Conservation (phyloP, 2,797 vertebrate genomes). For the Rousettus madagascariensis region DNA sequence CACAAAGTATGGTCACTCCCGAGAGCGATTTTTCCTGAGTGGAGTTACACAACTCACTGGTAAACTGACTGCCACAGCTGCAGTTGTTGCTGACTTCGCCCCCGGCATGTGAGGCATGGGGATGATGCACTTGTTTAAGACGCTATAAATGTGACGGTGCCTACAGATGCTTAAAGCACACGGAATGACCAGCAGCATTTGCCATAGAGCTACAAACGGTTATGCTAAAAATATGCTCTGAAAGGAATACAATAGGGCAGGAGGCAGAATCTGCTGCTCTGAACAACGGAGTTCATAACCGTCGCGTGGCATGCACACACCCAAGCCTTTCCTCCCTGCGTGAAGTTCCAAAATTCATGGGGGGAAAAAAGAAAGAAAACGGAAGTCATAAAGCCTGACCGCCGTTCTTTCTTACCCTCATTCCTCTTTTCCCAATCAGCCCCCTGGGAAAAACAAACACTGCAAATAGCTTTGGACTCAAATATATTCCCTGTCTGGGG, state of each 20-base stretch:
- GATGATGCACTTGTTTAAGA: conserved; percentile 66
- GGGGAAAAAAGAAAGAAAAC: neutral
- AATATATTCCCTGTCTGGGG: conserved; percentile 55
- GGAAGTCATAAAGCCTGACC: neutral
- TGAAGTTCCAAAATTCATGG: conserved; percentile 58
- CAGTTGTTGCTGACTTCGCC: conserved; percentile 48
- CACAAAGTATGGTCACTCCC: neutral
- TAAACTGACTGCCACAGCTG: conserved; percentile 57
- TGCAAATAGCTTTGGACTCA: conserved; percentile 4
- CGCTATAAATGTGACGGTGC: conserved; percentile 70
- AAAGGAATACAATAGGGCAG: conserved; percentile 73
- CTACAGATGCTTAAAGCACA: conserved; percentile 64
- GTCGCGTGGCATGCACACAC: conserved; percentile 53
- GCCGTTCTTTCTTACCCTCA: neutral
- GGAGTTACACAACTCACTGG: neutral
- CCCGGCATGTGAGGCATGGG: conserved; percentile 75
- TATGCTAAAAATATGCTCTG: conserved; percentile 83
- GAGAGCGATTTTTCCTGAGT: neutral
- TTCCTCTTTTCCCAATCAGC: neutral
- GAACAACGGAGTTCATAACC: conserved; percentile 61
- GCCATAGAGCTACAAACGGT: conserved; percentile 77
- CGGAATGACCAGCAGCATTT: conserved; percentile 74
- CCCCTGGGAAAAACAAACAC: neutral
- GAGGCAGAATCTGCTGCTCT: conserved; percentile 57
- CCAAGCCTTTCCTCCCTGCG: conserved; percentile 71